These are phyloP conservation scores for Emberiza fucata DNA, from an alignment of 2,113 vertebrate genomes.

Conservation along the genomic window DNA sequence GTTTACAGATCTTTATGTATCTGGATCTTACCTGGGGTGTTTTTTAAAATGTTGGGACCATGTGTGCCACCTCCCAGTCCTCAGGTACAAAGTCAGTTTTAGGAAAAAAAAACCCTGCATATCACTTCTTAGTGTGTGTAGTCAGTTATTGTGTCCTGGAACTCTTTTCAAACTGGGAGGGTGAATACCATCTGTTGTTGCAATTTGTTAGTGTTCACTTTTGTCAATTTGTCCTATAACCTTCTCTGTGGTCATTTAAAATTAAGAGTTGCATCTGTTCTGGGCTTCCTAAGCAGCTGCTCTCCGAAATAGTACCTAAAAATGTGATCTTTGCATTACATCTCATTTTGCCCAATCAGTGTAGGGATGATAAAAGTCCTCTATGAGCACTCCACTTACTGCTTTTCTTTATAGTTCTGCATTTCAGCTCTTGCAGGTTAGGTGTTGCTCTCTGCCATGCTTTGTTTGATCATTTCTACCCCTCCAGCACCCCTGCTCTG, in stretches of 20 bases:
- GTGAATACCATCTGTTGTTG: slow-evolving; percentile 33
- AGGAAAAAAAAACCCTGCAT: not conserved
- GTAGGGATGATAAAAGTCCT: not conserved
- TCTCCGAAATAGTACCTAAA: not conserved
- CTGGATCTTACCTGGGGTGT: not conserved
- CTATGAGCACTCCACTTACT: not conserved
- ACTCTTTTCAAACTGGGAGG: not conserved
- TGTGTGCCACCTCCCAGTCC: not conserved
- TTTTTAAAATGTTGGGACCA: not conserved
- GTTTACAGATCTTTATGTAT: not conserved
- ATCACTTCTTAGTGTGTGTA: not conserved
- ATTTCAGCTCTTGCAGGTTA: not conserved
- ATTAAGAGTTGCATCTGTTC: slow-evolving; percentile 39
- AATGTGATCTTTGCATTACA: not conserved
- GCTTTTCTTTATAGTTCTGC: not conserved
- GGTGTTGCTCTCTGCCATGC: not conserved
- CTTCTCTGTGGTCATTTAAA: slow-evolving; percentile 24
- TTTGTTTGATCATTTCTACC: not conserved
- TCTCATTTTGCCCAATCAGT: not conserved
- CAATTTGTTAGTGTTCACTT: slow-evolving; percentile 15
- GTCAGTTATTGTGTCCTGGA: not conserved
- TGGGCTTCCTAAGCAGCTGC: not conserved
- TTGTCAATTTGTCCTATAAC: slow-evolving; percentile 17
- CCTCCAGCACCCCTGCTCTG: not conserved
- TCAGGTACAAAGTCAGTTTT: not conserved